Base-by-base conservation (phyloP, 2,797 vertebrate genomes). In the Enteromius afrohamiltoni region DNA sequence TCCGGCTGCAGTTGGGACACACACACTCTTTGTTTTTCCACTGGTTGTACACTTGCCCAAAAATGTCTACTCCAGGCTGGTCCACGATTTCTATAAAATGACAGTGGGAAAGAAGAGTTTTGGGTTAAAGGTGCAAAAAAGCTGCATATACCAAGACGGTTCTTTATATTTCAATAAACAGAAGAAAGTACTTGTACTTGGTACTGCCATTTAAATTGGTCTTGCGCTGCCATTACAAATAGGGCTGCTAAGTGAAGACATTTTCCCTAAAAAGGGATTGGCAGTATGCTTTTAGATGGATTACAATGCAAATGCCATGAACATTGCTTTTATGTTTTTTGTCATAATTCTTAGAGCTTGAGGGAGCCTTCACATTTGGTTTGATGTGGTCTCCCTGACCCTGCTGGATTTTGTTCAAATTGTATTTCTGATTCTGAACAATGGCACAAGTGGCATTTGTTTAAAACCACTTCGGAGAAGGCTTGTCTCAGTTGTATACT, bases 21-120 rank as follows among this genome's bases (percentile, higher is more conserved):
- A 98, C 97, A 0, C 97, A 99, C 91, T 99, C 97, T 91, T 99
- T 99, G 93, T 97, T 99, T 93, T 98, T 99, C 97, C 98, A 99
- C 92, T 99, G 98, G 94, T 99, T 99, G 92, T 97, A 99, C 81
- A 98, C 98, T 90, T 99, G 97, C 65, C 98, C 98, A 71, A 99
- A 99, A 89, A 99, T 98, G 92, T 99, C 98, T 91, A 99, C 96
- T 4, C 98, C 98, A 0, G 98, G 97, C 92, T 99, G 96, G 93
- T 99, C 97, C 93, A 99, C 96, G 76, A 99, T 99, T 95, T 99
- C 98, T 99, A 83, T 9, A 85, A 37, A 37, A 45, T 47, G 2
- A 73, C 67, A 79, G 2, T 0, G 49, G 9, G 9, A 19, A 29
- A 83, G 2, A 31, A 23, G 17, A 34, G n/a, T 19, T 34, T 47